Conservation (phyloP, 2,113 vertebrate genomes). For the Gobiocypris rarus region DNA sequence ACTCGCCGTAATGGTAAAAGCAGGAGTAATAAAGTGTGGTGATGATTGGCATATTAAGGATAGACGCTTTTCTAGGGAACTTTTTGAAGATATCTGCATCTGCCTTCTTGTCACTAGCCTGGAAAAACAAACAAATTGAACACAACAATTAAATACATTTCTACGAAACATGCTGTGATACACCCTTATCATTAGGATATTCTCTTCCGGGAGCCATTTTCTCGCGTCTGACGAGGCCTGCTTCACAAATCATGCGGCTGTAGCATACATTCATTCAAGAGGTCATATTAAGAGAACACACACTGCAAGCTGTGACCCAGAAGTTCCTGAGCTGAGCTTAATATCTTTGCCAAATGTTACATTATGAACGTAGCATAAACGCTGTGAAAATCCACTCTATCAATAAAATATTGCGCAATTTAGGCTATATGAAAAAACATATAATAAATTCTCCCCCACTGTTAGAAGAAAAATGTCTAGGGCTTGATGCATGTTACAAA, state of each 20-base stretch:
- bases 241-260: neutral
- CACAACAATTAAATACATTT: neutral
- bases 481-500: neutral
- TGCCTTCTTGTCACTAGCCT: slow-evolving; percentile 85
- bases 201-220: too few relatives aligned
- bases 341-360: neutral
- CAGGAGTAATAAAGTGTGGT: slow-evolving; percentile 96
- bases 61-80: slow-evolving; percentile 90
- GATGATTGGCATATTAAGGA: slow-evolving; percentile 93
- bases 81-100: slow-evolving; percentile 88
- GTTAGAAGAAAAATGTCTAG: neutral
- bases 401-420: neutral
- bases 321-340: too few relatives aligned
- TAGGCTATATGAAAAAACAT: neutral
- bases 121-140: slow-evolving; percentile 15
- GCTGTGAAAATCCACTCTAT: neutral
- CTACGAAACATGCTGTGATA: neutral
- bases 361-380: neutral
- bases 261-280: too few relatives aligned
- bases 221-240: neutral
- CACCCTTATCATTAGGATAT: neutral
- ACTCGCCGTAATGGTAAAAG: slow-evolving; percentile 91
- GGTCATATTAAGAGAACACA: too few relatives aligned
- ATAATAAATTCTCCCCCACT: neutral
- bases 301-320: neutral